Conservation (phyloP, 2,113 vertebrate species). For the Calyptommatus sinebrachiatus region DNA sequence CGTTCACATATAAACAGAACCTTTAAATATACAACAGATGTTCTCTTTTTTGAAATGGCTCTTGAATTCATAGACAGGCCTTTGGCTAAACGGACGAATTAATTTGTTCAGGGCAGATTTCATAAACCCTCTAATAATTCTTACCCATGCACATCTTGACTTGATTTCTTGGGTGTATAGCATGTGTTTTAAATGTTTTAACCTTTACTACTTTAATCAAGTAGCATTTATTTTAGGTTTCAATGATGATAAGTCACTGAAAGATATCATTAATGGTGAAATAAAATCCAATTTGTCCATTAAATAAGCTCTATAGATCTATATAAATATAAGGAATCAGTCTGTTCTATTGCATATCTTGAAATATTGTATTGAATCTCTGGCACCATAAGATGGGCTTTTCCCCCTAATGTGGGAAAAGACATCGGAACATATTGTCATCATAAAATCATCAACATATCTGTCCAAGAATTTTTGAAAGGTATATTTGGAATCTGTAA, state of each 20-base stretch:
- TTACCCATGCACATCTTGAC: conserved; percentile 76
- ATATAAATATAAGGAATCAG: conserved; percentile 57
- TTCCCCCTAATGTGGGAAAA: conserved; percentile 15
- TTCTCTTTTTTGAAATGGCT: conserved; percentile 69
- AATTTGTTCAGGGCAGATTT: conserved; percentile 76
- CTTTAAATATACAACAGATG: conserved; percentile 76
- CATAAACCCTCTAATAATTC: conserved; percentile 80
- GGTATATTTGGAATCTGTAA: background rate
- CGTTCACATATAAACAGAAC: conserved; percentile 68
- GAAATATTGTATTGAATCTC: conserved; percentile 40
- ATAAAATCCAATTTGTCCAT: conserved; percentile 68
- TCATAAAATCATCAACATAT: background rate
- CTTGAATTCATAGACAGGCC: conserved; percentile 76
- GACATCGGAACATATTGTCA: background rate
- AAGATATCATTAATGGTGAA: conserved; percentile 67
- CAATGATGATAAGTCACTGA: conserved; percentile 70
- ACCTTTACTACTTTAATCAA: conserved; percentile 77
- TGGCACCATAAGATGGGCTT: conserved; percentile 39
- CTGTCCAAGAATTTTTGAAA: background rate
- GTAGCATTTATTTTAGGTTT: conserved; percentile 74
- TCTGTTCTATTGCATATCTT: conserved; percentile 46
- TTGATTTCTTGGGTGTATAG: conserved; percentile 74
- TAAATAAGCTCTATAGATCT: conserved; percentile 53
- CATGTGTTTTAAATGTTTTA: conserved; percentile 78
- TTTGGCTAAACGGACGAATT: conserved; percentile 77